Base-by-base conservation (phyloP, 2,113 vertebrate species). In the Neolamprologus fasciatus region DNA sequence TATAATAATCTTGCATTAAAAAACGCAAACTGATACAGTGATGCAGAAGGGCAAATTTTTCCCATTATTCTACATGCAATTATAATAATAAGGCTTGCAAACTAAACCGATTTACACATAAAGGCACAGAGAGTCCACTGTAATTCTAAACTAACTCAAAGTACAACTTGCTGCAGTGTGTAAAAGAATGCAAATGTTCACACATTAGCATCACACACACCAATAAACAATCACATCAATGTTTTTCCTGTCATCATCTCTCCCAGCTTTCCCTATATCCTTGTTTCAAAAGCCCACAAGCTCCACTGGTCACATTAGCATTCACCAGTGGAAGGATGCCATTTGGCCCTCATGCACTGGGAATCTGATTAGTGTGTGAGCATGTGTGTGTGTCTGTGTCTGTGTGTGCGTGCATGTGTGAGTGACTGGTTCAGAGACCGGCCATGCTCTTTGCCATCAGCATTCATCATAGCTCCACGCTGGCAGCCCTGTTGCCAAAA, bases 381-480 rank as follows among this genome's bases (percentile, higher is more conserved):
- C 33, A 51, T 91, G 76, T 89, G 33, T 89, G 51, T 81, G 80
- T 89, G 76, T 86, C 54, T 83, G 81, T 88, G 84, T 83, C 42
- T 88, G 83, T 83, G 93, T 87, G 91, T 87, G 92, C 19, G 31
- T 84, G 80, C 82, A 79, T 50, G 79, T 88, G 85, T 83, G 94
- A 88, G 91, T 87, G 92, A 94, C 89, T 92, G 90, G 90, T 95
- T 94, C 88, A 88, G 87, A 93, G 89, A 93, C 91, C 31, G 88
- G 91, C 86, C 91, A 89, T 91, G 94, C 93, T 93, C 93, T 94
- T 92, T 94, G 94, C 94, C 94, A 96, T 96, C 94, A 95, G 95
- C 89, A 95, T 96, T 95, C 95, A 95, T 95, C 93, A 96, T 95
- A 90, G 93, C 91, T 87, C 84, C 76, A 86, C 21, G 78, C 90